Evolutionary conservation across 2,888 invertebrate species (phyloP), one percentile per base, ranked within the genome.

Genomic region (Phoronis australis): DNA sequence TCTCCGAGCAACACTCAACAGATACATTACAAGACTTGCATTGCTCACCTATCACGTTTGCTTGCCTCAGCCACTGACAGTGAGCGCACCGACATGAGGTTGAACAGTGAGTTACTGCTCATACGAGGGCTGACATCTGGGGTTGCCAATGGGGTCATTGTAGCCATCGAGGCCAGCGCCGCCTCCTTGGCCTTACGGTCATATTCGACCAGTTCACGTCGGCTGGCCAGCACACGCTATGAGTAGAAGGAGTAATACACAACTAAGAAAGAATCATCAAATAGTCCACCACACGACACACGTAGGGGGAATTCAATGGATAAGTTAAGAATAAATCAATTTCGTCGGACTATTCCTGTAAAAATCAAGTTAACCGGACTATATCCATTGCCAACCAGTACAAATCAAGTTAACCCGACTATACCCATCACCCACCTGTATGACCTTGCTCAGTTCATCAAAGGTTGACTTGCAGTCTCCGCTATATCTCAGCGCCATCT

Each of bases 381-480:
- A n/a, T n/a, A n/a, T n/a, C n/a, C n/a, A n/a, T n/a, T n/a, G n/a
- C n/a, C n/a, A n/a, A n/a, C n/a, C n/a, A n/a, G n/a, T n/a, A n/a
- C n/a, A n/a, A n/a, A n/a, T n/a, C n/a, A n/a, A n/a, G n/a, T n/a
- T n/a, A n/a, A n/a, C n/a, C n/a, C n/a, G n/a, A n/a, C n/a, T n/a
- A n/a, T n/a, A n/a, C n/a, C n/a, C n/a, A n/a, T n/a, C n/a, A n/a
- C n/a, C n/a, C 47, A 73, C 74, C 77, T 82, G 81, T 50, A 83
- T 81, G 38, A 82, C 80, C 62, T 82, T 80, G 63, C 82, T 93
- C 1, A 97, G 82, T 71, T 96, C 96, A 70, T 96, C 96, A 75
- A 95, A 96, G 5, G 92, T 88, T 4, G 87, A 86, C 75, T 91
- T 91, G 73, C 94, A 95, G 66, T 97, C 96, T 42, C 86, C 87